Base-by-base conservation (phyloP, 2,113 vertebrate species). In the Clarias macrocephalus region DNA sequence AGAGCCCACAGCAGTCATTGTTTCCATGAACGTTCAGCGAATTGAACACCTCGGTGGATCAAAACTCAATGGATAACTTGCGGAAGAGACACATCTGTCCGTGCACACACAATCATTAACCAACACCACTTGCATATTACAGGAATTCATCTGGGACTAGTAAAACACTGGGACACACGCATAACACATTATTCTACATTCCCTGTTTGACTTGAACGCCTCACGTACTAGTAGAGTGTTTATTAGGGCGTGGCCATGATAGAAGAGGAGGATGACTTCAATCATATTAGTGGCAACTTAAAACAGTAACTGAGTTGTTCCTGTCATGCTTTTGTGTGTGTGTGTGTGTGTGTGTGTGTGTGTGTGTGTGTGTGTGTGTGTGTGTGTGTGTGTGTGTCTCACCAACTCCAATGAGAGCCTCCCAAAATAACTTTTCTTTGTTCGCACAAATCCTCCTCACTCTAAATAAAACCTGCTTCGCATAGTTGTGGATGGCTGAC, bases 361-460 rank as follows among this genome's bases (percentile, higher is more conserved):
- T 79, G 15, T 28, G 65, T 68, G 66, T 73, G 57, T 85, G 59
- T 59, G 15, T 63, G 59, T 54, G 52, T 72, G n/a, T 48, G 60
- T 68, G 23, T 83, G 81, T 54, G n/a, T 68, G 63, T 83, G 82
- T 68, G 52, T 37, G 28, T 37, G 52, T 18, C 42, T 37, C 57
- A 33, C 19, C 68, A 30, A 57, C 19, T 59, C 33, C 77, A 72
- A 23, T 4, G 56, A 87, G 83, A 48, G 28, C 23, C 54, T 90
- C 87, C 87, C 66, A 87, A 68, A 90, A 90, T 88, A 90, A 81
- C 28, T 33, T 72, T 66, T 85, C 82, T 87, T 88, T 90, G 87
- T 88, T 87, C 62, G 4, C 85, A 62, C 62, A 88, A 90, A 90
- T 88, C 87, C 87, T 28, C 62, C 42, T 30, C 68, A 23, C 82